Percentiles rank a stretch among this genome's conserved stretches.
These are phyloP conservation scores for Trissolcus japonicus DNA, from an alignment of 2,888 invertebrate species.

Conservation along the genomic window DNA sequence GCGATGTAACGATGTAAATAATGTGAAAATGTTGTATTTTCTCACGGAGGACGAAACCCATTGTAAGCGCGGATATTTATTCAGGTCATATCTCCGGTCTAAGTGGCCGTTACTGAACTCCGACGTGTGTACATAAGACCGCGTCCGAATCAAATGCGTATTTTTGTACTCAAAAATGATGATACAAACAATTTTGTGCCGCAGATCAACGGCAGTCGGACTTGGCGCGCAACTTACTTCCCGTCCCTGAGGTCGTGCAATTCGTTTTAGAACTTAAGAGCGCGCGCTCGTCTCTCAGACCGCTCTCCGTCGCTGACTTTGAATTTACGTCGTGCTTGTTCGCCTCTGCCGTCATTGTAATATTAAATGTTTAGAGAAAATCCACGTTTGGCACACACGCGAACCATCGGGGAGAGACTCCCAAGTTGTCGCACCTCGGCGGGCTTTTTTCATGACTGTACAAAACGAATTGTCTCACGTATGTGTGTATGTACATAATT, in stretches of 20 bases:
- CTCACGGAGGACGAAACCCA: too few species aligned
- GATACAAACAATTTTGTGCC: too few species aligned
- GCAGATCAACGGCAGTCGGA: conserved; percentile 3
- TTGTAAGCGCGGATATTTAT: too few species aligned
- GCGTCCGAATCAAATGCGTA: too few species aligned
- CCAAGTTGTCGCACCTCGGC: neutral
- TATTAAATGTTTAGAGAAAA: neutral
- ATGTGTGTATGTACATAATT: conserved; percentile 66
- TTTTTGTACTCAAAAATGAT: too few species aligned
- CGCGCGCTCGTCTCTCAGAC: conserved; percentile 18
- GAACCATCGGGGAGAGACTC: too few species aligned
- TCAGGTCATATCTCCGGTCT: too few species aligned
- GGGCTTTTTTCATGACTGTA: neutral
- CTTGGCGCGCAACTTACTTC: conserved; percentile 30
- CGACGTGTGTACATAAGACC: too few species aligned
- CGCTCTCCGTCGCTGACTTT: neutral
- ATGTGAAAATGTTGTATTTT: too few species aligned
- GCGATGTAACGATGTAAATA: too few species aligned
- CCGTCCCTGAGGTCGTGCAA: conserved; percentile 61
- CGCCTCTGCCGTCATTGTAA: conserved; percentile 1
- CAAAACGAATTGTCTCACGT: conserved; percentile 68
- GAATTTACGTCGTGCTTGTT: conserved; percentile 4
- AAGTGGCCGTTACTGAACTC: too few species aligned
- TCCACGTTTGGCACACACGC: neutral
- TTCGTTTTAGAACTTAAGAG: conserved; percentile 59